Percentiles rank a stretch among this genome's conserved stretches.
Conservation (phyloP, 2,888 invertebrate species). For the Drosophila pseudotalamancana region DNA sequence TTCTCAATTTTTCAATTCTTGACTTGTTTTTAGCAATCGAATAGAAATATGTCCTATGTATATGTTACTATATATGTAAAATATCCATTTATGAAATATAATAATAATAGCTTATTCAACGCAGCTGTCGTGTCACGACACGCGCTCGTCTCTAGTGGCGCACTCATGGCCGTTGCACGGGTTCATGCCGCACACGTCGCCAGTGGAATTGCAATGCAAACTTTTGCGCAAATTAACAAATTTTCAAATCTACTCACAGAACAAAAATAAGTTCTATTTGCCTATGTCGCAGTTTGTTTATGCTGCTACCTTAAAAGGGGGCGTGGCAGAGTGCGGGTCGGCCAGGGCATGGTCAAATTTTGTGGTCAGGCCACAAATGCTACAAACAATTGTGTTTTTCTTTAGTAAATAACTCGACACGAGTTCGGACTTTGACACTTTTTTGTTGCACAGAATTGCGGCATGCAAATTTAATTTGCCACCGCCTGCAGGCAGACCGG, state of each 20-base stretch:
- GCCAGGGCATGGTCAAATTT: slow-evolving; percentile 28
- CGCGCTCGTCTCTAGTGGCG: background rate
- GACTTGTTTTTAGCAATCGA: no score
- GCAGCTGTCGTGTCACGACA: background rate
- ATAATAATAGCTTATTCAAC: no score
- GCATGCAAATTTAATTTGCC: slow-evolving; percentile 77
- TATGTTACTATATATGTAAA: no score
- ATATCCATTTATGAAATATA: no score
- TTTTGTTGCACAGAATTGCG: slow-evolving; percentile 62
- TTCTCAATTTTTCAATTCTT: no score
- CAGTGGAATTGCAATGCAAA: slow-evolving; percentile 67
- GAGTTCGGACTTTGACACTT: slow-evolving; percentile 70
- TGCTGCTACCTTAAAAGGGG: slow-evolving; percentile 48
- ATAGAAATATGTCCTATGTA: no score
- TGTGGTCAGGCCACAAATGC: slow-evolving; percentile 58
- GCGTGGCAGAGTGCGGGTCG: slow-evolving; percentile 3
- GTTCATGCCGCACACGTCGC: slow-evolving; percentile 71
- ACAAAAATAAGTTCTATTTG: slow-evolving; percentile 70
- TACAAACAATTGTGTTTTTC: slow-evolving; percentile 77
- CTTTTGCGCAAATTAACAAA: slow-evolving; percentile 78
- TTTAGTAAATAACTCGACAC: slow-evolving; percentile 69
- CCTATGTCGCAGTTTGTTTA: slow-evolving; percentile 67
- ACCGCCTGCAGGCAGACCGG: slow-evolving; percentile 60
- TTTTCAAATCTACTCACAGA: slow-evolving; percentile 59
- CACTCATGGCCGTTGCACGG: slow-evolving; percentile 7